Percentiles rank a stretch among this genome's conserved stretches.
Conservation (phyloP, 1,140 invertebrate species). For the Brachionus manjavacas region DNA sequence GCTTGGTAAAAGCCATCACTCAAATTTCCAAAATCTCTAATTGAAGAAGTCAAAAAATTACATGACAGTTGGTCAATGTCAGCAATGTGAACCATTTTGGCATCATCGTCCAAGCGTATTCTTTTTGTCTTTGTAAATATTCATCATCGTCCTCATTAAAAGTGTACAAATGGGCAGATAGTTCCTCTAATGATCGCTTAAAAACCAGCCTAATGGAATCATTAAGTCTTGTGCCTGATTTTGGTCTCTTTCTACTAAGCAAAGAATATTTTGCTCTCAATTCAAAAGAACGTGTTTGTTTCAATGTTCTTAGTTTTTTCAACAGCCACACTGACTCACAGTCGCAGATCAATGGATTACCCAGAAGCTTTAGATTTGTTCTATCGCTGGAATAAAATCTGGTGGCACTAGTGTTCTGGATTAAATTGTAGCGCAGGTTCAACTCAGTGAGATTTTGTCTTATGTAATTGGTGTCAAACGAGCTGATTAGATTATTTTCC, state of each 20-base stretch:
- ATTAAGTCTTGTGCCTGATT: not conserved
- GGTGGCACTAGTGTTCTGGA: not conserved
- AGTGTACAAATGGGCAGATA: constrained; percentile 12
- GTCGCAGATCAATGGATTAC: not conserved
- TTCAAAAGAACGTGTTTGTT: not conserved
- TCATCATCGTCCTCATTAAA: not conserved
- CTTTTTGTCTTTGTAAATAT: not conserved
- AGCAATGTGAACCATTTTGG: not conserved
- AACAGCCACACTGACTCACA: not conserved
- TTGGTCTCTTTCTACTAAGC: not conserved
- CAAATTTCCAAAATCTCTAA: not conserved
- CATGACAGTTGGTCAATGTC: not conserved
- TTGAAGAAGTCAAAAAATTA: constrained; percentile 14
- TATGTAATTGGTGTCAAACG: not conserved
- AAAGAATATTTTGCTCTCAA: not conserved
- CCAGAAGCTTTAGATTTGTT: not conserved
- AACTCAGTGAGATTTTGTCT: not conserved
- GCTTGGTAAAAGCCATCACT: not conserved
- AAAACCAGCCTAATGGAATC: not conserved
- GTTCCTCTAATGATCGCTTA: not conserved
- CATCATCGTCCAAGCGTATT: not conserved
- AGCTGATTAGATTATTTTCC: not conserved
- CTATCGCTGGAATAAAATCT: not conserved
- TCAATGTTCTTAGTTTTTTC: not conserved
- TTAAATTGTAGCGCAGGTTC: not conserved